Conservation (phyloP, 2,797 vertebrate species). For the Tragopan temminckii region DNA sequence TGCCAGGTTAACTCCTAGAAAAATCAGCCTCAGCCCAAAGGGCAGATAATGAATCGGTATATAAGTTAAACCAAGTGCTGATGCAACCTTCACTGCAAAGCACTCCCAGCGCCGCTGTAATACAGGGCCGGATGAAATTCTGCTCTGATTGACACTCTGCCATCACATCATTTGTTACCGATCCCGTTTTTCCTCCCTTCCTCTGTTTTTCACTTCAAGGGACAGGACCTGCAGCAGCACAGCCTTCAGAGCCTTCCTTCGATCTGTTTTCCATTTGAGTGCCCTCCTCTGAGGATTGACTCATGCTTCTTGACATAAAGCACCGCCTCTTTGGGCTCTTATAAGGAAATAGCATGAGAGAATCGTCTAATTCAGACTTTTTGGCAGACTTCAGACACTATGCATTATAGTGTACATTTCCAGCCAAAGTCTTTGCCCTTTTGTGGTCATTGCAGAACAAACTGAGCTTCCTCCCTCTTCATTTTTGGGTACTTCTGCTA, state of each 20-base stretch:
- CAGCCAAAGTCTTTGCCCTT: conserved; percentile 49
- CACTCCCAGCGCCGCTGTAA: neutral
- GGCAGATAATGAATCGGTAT: neutral
- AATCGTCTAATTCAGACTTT: conserved; percentile 3
- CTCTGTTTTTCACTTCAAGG: conserved; percentile 50
- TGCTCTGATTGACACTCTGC: neutral
- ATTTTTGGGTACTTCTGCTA: conserved; percentile 25
- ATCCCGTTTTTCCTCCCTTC: neutral
- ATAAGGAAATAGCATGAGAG: conserved; percentile 18
- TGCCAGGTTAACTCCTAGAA: conserved; percentile 25
- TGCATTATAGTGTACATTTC: neutral
- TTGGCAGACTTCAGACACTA: neutral
- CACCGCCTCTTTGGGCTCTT: conserved; percentile 37
- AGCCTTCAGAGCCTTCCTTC: neutral
- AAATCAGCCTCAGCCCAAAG: neutral
- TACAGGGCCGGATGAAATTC: neutral
- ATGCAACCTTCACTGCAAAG: neutral
- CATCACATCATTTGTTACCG: neutral
- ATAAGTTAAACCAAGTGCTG: conserved; percentile 22
- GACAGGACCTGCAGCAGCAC: conserved; percentile 25
- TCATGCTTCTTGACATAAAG: conserved; percentile 41
- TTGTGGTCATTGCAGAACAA: conserved; percentile 61
- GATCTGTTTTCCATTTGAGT: conserved; percentile 50
- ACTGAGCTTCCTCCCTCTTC: neutral
- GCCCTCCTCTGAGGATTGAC: conserved; percentile 42